phyloP scores from a whole-genome alignment of 2,888 invertebrate genomes.

The Helobdella robusta region DNA sequence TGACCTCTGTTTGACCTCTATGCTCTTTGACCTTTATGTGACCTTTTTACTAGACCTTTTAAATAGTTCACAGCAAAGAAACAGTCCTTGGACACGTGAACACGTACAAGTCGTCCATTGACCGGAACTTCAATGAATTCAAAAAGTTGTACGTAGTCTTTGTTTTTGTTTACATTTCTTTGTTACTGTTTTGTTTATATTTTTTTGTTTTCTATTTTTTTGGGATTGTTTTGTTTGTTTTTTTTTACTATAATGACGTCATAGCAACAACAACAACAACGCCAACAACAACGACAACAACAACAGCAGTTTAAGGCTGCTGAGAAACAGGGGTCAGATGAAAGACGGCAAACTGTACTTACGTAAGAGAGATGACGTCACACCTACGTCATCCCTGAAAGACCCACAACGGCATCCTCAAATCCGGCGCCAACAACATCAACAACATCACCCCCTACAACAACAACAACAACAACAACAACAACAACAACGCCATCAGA shows the following conservation, averaged over 20 bases:
- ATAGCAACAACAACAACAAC: no score
- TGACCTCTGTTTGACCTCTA: no score
- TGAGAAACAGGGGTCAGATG: slow-evolving; percentile 19
- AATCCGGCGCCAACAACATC: neutral
- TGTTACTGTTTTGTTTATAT: neutral
- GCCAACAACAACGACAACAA: neutral
- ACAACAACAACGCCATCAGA: neutral
- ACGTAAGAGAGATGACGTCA: neutral
- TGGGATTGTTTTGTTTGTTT: no score
- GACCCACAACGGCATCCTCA: neutral
- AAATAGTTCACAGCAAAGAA: slow-evolving; percentile 16
- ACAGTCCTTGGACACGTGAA: neutral
- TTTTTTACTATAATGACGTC: no score
- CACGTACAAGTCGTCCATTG: slow-evolving; percentile 3
- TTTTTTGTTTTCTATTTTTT: neutral
- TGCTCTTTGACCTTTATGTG: no score
- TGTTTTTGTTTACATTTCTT: neutral
- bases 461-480: slow-evolving; percentile 13
- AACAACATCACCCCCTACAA: neutral
- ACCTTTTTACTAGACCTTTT: no score
- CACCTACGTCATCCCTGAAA: neutral
- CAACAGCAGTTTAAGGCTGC: slow-evolving; percentile 12
- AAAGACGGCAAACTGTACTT: slow-evolving; percentile 12
- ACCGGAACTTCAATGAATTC: slow-evolving; percentile 20
- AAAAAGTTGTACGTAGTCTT: slow-evolving; percentile 15